Percentiles rank a stretch among this genome's conserved stretches.
phyloP scores from a whole-genome alignment of 2,797 vertebrate genomes.

The Falco novaeseelandiae region DNA sequence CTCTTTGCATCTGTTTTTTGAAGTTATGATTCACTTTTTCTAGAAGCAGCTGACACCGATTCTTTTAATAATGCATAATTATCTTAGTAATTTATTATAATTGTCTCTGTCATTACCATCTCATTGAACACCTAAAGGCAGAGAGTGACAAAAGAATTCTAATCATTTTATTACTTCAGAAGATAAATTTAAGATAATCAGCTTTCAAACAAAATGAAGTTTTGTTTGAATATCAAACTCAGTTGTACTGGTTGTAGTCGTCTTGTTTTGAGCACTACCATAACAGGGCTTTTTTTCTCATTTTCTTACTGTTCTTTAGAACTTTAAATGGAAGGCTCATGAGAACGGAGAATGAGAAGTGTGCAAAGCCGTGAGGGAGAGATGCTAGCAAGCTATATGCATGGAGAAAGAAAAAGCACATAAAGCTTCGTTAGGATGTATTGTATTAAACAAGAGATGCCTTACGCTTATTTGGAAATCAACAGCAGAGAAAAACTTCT shows the following conservation, averaged over 20 bases:
- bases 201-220: background rate
- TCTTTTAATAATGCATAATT: slow-evolving; percentile 22
- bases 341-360: background rate
- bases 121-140: background rate
- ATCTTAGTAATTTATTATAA: slow-evolving; percentile 13
- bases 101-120: slow-evolving; percentile 29
- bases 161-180: background rate
- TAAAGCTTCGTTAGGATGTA: background rate
- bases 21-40: slow-evolving; percentile 18
- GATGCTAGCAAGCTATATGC: background rate
- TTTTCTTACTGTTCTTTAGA: background rate
- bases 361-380: background rate
- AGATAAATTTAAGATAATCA: slow-evolving; percentile 22
- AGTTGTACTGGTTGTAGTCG: background rate
- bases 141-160: slow-evolving; percentile 14
- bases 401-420: background rate
- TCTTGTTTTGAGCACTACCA: background rate
- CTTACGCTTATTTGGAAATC: background rate
- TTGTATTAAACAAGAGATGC: background rate
- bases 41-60: slow-evolving; percentile 9
- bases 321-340: background rate
- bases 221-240: background rate
- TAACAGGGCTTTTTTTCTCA: background rate
- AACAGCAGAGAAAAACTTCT: background rate
- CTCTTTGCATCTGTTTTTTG: background rate